Percentiles rank a stretch among this genome's conserved stretches.
Evolutionary conservation across 2,113 vertebrate genomes (phyloP).

Genomic region (Zeus faber): DNA sequence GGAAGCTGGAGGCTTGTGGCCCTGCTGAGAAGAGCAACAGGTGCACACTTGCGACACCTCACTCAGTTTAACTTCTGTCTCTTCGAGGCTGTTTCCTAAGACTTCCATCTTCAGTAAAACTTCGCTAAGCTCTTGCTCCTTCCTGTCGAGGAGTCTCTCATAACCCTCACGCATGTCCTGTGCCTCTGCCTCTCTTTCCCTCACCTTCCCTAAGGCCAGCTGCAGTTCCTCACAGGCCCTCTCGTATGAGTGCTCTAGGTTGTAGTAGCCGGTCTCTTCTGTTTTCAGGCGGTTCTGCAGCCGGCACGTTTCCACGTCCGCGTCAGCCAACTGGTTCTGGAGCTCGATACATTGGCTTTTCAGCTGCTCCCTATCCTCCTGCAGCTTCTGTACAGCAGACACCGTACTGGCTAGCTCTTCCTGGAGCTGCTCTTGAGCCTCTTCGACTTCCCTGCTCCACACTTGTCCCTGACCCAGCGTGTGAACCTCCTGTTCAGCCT

Average conservation of each 20-base stretch:
- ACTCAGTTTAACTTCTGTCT: conserved; percentile 77
- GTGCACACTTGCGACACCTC: conserved; percentile 46
- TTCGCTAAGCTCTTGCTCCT: conserved; percentile 85
- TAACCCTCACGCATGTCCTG: conserved; percentile 79
- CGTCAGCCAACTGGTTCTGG: conserved; percentile 76
- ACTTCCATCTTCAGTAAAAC: conserved; percentile 84
- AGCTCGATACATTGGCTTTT: conserved; percentile 81
- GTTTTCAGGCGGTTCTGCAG: conserved; percentile 78
- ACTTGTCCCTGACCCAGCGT: conserved; percentile 30
- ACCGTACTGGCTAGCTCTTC: conserved; percentile 51
- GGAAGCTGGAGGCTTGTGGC: conserved; percentile 47
- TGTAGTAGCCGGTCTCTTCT: conserved; percentile 81
- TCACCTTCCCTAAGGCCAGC: conserved; percentile 68
- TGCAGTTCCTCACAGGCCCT: conserved; percentile 78
- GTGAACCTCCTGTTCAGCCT: conserved; percentile 55
- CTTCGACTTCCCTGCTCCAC: conserved; percentile 42
- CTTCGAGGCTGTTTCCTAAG: conserved; percentile 82
- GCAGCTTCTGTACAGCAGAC: conserved; percentile 69
- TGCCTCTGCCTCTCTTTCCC: conserved; percentile 79
- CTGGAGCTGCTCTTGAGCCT: conserved; percentile 61
- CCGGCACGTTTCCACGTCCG: conserved; percentile 70
- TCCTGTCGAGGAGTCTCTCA: conserved; percentile 76
- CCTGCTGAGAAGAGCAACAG: conserved; percentile 19
- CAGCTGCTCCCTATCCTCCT: conserved; percentile 78
- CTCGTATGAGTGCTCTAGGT: conserved; percentile 80